phyloP scores from a whole-genome alignment of 1,140 invertebrate species.

The Drosophila burlai region DNA sequence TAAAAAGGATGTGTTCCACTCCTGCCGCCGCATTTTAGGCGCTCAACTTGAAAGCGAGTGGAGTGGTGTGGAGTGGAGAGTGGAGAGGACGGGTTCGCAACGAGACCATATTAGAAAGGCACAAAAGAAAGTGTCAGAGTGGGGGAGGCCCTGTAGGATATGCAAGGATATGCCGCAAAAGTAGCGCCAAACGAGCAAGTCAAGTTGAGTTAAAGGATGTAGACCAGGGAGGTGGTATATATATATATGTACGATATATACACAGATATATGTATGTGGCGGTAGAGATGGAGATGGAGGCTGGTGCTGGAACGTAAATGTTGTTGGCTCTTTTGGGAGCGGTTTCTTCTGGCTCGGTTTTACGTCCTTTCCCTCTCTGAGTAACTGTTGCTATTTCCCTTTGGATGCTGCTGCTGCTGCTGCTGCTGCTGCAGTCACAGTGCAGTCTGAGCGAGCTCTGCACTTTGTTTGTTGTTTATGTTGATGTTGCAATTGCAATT shows the following conservation, averaged over 20 bases:
- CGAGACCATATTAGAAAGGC: constrained; percentile 47
- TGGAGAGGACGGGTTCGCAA: background rate
- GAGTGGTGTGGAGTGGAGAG: constrained; percentile 6
- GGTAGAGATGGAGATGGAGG: background rate
- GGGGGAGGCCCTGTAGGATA: constrained; percentile 13
- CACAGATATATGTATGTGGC: background rate
- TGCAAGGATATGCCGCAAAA: constrained; percentile 61
- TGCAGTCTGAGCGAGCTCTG: constrained; percentile 23
- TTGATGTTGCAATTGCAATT: constrained; percentile 48
- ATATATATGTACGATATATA: too few relatives aligned
- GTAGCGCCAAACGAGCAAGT: constrained; percentile 71
- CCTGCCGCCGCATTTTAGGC: constrained; percentile 61
- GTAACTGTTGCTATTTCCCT: constrained; percentile 57
- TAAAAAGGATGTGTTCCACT: constrained; percentile 52
- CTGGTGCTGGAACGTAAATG: constrained; percentile 43
- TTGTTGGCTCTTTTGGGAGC: constrained; percentile 50
- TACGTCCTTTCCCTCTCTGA: constrained; percentile 20
- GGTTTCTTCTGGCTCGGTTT: constrained; percentile 34
- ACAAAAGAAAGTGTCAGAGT: constrained; percentile 62
- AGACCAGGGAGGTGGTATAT: background rate
- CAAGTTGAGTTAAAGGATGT: constrained; percentile 58
- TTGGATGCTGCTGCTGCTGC: constrained; percentile 15
- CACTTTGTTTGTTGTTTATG: constrained; percentile 50
- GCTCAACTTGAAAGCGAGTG: constrained; percentile 60
- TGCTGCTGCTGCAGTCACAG: constrained; percentile 14